Conservation (phyloP, 2,888 invertebrate genomes). For the Galeruca laticollis region DNA sequence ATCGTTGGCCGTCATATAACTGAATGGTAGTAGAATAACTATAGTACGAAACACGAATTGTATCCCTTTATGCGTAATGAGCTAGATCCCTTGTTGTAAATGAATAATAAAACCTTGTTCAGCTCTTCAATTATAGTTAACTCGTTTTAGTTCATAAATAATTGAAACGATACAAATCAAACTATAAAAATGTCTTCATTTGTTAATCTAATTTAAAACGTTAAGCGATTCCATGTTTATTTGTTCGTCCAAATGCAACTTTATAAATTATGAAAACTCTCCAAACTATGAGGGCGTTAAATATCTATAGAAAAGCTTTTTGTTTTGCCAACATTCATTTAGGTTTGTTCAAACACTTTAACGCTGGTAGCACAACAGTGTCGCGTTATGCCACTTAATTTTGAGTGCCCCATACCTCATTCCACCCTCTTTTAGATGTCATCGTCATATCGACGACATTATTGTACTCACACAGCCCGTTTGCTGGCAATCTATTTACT, state of each 20-base stretch:
- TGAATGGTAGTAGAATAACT: no score
- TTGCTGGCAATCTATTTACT: constrained; percentile 27
- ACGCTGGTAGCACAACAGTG: constrained; percentile 43
- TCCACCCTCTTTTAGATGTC: constrained; percentile 40
- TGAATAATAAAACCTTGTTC: no score
- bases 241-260: constrained; percentile 27
- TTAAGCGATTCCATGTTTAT: constrained; percentile 5
- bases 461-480: constrained; percentile 16
- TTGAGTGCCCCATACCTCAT: constrained; percentile 32
- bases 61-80: no score
- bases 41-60: no score
- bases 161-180: no score
- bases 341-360: constrained; percentile 49
- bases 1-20: no score
- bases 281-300: constrained; percentile 43
- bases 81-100: no score
- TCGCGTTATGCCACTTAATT: constrained; percentile 44
- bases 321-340: constrained; percentile 50
- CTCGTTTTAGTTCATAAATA: no score
- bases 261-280: constrained; percentile 35
- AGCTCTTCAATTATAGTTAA: no score
- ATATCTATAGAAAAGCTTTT: constrained; percentile 45
- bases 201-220: background rate
- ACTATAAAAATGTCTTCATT: background rate
- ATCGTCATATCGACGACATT: constrained; percentile 30